These are phyloP conservation scores for Temnopleurus reevesii DNA, from an alignment of 53 echinoderm and acorn worm species.

Conservation along the genomic window DNA sequence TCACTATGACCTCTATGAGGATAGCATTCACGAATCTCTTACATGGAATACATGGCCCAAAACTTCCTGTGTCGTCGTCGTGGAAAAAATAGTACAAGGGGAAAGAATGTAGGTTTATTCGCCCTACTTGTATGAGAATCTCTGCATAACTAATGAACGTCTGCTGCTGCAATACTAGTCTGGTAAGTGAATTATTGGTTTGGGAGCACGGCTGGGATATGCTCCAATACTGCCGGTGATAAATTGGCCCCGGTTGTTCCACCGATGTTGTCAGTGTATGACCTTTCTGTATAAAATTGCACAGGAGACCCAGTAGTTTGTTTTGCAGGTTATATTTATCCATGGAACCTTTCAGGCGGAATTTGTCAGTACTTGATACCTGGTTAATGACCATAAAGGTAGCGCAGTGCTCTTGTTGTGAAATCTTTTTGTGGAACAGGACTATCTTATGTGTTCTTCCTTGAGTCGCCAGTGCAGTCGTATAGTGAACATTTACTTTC, in stretches of 20 bases:
- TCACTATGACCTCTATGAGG: neutral
- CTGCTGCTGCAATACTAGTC: neutral
- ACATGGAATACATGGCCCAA: neutral
- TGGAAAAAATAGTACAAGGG: neutral
- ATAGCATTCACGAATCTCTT: neutral
- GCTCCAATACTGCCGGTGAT: slow-evolving; percentile 1
- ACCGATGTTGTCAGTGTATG: neutral
- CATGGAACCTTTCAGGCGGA: neutral
- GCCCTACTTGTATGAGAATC: slow-evolving; percentile 9
- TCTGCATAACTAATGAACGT: slow-evolving; percentile 38
- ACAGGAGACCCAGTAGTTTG: neutral
- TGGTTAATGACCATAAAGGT: neutral
- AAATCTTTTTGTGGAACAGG: neutral
- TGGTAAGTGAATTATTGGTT: slow-evolving; percentile 48
- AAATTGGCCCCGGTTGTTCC: slow-evolving; percentile 8
- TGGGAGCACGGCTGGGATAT: neutral
- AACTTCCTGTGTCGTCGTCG: neutral
- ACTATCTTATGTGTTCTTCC: neutral
- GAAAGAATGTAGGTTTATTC: neutral
- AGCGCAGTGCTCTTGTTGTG: neutral
- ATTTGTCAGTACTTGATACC: neutral
- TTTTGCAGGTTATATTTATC: neutral
- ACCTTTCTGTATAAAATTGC: slow-evolving; percentile 4
- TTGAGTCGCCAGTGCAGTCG: too few species aligned
- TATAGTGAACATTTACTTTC: too few species aligned